Percentiles rank a stretch among this genome's conserved stretches.
phyloP scores from a whole-genome alignment of 1,140 invertebrate genomes.

The Mycetomoellerius zeteki region DNA sequence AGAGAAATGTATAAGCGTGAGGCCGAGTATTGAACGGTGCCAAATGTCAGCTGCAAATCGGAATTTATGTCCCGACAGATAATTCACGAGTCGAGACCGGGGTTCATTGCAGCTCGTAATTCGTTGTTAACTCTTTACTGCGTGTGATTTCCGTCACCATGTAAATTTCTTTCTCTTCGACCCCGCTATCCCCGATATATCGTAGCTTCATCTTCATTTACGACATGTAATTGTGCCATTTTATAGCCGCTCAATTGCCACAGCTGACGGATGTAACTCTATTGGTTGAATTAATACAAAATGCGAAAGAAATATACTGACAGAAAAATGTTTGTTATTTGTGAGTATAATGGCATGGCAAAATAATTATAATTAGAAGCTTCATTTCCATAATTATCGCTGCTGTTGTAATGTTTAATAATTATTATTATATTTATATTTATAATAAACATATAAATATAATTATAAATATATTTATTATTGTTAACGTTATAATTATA shows the following conservation, averaged over 20 bases:
- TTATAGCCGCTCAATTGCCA: neutral
- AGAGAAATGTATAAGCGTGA: constrained; percentile 25
- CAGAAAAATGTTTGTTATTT: too few relatives aligned
- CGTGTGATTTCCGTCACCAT: constrained; percentile 24
- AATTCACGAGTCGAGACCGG: constrained; percentile 34
- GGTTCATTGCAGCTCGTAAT: constrained; percentile 45
- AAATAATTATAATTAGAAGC: too few relatives aligned
- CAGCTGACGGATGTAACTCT: neutral
- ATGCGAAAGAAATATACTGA: neutral
- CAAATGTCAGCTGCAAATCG: constrained; percentile 52
- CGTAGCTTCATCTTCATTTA: neutral
- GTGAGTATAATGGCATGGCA: too few relatives aligned
- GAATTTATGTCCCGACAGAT: constrained; percentile 49
- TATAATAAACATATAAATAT: too few relatives aligned
- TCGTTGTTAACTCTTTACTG: constrained; percentile 56
- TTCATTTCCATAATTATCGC: too few relatives aligned
- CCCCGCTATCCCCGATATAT: neutral
- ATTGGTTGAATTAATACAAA: neutral
- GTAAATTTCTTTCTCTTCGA: constrained; percentile 21
- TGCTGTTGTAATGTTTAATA: too few relatives aligned
- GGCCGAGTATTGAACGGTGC: constrained; percentile 41
- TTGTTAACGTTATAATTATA: too few relatives aligned
- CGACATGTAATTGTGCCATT: neutral
- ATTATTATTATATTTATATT: too few relatives aligned
- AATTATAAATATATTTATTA: too few relatives aligned